Base-by-base conservation (phyloP, 2,888 invertebrate genomes). In the Darwinula stevensoni region DNA sequence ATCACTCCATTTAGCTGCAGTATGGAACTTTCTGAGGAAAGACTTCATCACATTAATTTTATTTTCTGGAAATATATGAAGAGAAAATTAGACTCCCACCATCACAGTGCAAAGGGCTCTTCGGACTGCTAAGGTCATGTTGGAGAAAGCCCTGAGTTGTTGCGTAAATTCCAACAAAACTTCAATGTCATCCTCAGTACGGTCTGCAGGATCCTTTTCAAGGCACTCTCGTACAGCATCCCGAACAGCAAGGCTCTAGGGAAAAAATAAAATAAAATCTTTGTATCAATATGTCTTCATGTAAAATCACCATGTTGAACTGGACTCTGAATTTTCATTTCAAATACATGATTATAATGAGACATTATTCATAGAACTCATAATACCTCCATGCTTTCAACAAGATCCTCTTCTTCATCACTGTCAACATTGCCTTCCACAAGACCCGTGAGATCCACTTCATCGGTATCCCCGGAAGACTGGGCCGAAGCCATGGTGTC, bases 221-320 rank as follows among this genome's bases (percentile, higher is more conserved):
- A 97, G 61, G 50, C 91, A 91, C 55, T 97, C 94, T 37, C 91
- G 61, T 9, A 97, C 86, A 37, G 82, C 73, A 58, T 97, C 94
- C 37, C 86, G 65, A 9, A 82, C 76, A 37, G 72, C 74, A 39
- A 80, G 58, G 49, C 78, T 80, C 67, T 70, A 49, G 22, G 49
- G 49, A 34, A 31, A 16, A 31, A 35, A n/a, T 30, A 16, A 27
- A 33, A 17, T 13, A 16, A 27, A 16, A 31, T 6, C n/a, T n/a
- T n/a, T n/a, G n/a, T n/a, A n/a, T n/a, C n/a, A n/a, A n/a, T n/a
- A n/a, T n/a, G n/a, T n/a, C n/a, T n/a, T n/a, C n/a, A n/a, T n/a
- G n/a, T n/a, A n/a, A n/a, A n/a, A n/a, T n/a, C n/a, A n/a, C n/a
- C n/a, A n/a, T n/a, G n/a, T n/a, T n/a, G n/a, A n/a, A n/a, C n/a